phyloP scores from a whole-genome alignment of 2,113 vertebrate species.

The Tretioscincus oriximinensis region DNA sequence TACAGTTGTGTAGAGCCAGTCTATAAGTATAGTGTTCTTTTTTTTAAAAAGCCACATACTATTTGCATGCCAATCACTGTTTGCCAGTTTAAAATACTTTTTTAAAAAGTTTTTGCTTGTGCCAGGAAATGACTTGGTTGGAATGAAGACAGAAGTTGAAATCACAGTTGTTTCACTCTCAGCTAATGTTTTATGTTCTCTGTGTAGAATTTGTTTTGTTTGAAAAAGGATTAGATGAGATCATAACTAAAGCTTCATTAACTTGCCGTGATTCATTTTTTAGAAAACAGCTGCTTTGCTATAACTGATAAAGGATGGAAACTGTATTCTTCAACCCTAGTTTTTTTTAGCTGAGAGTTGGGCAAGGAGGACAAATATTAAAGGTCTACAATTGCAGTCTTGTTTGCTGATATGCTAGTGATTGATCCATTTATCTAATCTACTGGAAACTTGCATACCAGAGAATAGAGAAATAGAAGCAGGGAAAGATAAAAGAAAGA shows the following conservation, averaged over 20 bases:
- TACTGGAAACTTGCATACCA: slow-evolving; percentile 49
- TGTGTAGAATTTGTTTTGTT: slow-evolving; percentile 59
- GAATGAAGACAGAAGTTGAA: slow-evolving; percentile 47
- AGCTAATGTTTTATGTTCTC: slow-evolving; percentile 52
- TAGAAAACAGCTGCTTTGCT: slow-evolving; percentile 64
- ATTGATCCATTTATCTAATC: slow-evolving; percentile 67
- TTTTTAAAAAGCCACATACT: too few relatives aligned
- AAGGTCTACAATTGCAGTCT: slow-evolving; percentile 36
- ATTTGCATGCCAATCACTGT: too few relatives aligned
- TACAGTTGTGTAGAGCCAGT: too few relatives aligned
- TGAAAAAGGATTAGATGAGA: slow-evolving; percentile 59
- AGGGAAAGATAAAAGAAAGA: slow-evolving; percentile 6
- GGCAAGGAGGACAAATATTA: slow-evolving; percentile 66
- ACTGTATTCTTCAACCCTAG: slow-evolving; percentile 64
- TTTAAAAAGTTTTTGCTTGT: slow-evolving; percentile 47
- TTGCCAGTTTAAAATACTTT: background rate
- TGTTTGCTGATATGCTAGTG: slow-evolving; percentile 53
- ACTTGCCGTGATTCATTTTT: slow-evolving; percentile 56
- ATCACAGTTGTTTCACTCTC: slow-evolving; percentile 37
- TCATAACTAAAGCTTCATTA: slow-evolving; percentile 56
- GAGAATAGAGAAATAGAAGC: slow-evolving; percentile 47
- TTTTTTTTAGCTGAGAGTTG: slow-evolving; percentile 68
- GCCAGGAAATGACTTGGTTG: slow-evolving; percentile 43
- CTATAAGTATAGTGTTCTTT: too few relatives aligned
- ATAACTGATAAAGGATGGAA: slow-evolving; percentile 65